phyloP scores from a whole-genome alignment of 1,140 invertebrate species.

The Drosophila albomicans region DNA sequence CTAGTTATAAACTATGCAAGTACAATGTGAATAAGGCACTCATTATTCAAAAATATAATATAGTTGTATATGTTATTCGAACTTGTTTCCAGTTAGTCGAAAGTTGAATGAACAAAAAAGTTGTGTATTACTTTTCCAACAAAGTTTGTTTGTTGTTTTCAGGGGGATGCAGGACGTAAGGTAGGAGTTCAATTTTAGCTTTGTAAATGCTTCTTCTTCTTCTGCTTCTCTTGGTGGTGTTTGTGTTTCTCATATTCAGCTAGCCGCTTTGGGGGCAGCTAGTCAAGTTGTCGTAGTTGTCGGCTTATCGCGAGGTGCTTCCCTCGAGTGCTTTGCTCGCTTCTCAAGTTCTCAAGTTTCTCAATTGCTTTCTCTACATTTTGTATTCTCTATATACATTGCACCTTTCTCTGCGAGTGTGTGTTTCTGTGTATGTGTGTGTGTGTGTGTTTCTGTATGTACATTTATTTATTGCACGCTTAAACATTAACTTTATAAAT shows the following conservation, averaged over 20 bases:
- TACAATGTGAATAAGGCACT: slow-evolving; percentile 51
- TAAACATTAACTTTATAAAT: slow-evolving; percentile 52
- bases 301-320: not conserved
- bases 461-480: slow-evolving; percentile 58
- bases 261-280: not conserved
- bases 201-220: slow-evolving; percentile 42
- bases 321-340: slow-evolving; percentile 4
- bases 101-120: slow-evolving; percentile 40
- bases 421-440: slow-evolving; percentile 12
- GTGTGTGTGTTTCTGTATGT: slow-evolving; percentile 39
- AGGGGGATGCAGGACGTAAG: not conserved
- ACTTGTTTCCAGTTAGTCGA: slow-evolving; percentile 24
- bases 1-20: slow-evolving; percentile 51
- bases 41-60: slow-evolving; percentile 6
- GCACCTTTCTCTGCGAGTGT: slow-evolving; percentile 32
- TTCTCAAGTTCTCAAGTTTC: slow-evolving; percentile 1
- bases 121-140: slow-evolving; percentile 6
- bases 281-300: slow-evolving; percentile 1
- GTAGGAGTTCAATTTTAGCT: slow-evolving; percentile 5
- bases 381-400: slow-evolving; percentile 43
- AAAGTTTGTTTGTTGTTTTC: not conserved
- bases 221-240: not conserved
- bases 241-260: not conserved
- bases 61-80: not conserved
- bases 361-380: slow-evolving; percentile 29